Base-by-base conservation (phyloP, 2,888 invertebrate genomes). In the Alsophila aescularia region DNA sequence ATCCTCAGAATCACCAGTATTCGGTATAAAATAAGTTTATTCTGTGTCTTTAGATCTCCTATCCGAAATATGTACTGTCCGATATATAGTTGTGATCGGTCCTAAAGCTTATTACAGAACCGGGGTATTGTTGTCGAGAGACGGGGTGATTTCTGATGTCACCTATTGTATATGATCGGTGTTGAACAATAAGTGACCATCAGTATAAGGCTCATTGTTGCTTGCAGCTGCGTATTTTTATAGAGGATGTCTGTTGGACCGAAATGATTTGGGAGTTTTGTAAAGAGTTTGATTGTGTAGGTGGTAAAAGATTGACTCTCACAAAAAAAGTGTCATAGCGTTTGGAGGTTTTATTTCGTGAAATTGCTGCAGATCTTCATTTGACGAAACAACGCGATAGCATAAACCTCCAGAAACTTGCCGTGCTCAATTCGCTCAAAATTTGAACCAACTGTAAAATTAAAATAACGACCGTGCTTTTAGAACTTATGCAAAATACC, bases 141-240 rank as follows among this genome's bases (percentile, higher is more conserved):
- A 81, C 78, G 70, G 80, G 83, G 78, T 83, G 86, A 87, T 86
- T 82, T 79, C 78, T 79, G 85, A 83, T 87, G 83, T 86, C 68
- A 60, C 68, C 77, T 73, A 83, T 90, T 90, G 87, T 87, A 72
- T 70, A 68, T 72, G 67, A 71, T 70, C 72, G 66, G 69, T 74
- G 75, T 83, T 80, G 84, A 87, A 90, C 90, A 90, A 90, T 87
- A 78, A 85, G 73, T 88, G 89, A 83, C 89, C 90, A 86, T 81
- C 78, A 79, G 77, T 79, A 79, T 77, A 40, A 75, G 72, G 67
- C 62, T 77, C 79, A 80, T 88, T 87, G 83, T 86, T 76, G 66
- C 65, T 62, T 69, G 81, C 89, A 89, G 89, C 85, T 88, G 89
- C 82, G 77, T 76, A 72, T 81, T 85, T 84, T 83, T 85, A 83